A percentile compares a stretch with the other conserved stretches of the same genome.
These are phyloP conservation scores for Carabus problematicus DNA, from an alignment of 2,888 invertebrate species.

Conservation along the genomic window DNA sequence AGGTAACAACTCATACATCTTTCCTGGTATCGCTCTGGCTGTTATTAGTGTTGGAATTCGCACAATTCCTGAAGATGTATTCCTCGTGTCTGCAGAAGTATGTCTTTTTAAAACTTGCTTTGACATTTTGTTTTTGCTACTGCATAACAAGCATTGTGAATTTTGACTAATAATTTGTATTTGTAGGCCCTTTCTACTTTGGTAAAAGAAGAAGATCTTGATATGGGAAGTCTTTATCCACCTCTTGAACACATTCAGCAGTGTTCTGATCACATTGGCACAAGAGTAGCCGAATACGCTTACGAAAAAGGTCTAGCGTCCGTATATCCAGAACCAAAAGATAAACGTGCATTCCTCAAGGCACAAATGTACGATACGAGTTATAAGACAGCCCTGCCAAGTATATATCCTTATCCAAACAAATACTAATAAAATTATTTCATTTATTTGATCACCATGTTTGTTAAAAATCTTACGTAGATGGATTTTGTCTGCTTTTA, in stretches of 20 bases:
- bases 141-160: neutral
- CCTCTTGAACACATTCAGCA: slow-evolving; percentile 82
- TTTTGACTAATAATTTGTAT: slow-evolving; percentile 27
- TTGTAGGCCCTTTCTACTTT: slow-evolving; percentile 78
- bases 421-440: slow-evolving; percentile 47
- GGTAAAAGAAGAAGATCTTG: slow-evolving; percentile 82
- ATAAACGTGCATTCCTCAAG: slow-evolving; percentile 76
- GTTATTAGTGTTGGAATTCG: slow-evolving; percentile 87
- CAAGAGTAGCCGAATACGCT: slow-evolving; percentile 80
- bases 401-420: slow-evolving; percentile 68
- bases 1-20: slow-evolving; percentile 98
- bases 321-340: slow-evolving; percentile 77
- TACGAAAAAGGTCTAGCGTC: slow-evolving; percentile 80
- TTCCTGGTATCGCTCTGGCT: slow-evolving; percentile 94
- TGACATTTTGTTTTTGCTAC: slow-evolving; percentile 6
- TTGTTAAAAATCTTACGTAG: neutral
- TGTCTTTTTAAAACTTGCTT: slow-evolving; percentile 42
- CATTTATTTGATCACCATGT: slow-evolving; percentile 19
- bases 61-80: slow-evolving; percentile 89
- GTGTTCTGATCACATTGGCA: slow-evolving; percentile 88
- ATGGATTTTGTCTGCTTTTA: slow-evolving; percentile 1
- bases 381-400: slow-evolving; percentile 74
- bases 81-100: slow-evolving; percentile 90
- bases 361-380: slow-evolving; percentile 81
- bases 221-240: slow-evolving; percentile 89